Conservation (phyloP, 2,113 vertebrate genomes). For the Pimephales promelas region DNA sequence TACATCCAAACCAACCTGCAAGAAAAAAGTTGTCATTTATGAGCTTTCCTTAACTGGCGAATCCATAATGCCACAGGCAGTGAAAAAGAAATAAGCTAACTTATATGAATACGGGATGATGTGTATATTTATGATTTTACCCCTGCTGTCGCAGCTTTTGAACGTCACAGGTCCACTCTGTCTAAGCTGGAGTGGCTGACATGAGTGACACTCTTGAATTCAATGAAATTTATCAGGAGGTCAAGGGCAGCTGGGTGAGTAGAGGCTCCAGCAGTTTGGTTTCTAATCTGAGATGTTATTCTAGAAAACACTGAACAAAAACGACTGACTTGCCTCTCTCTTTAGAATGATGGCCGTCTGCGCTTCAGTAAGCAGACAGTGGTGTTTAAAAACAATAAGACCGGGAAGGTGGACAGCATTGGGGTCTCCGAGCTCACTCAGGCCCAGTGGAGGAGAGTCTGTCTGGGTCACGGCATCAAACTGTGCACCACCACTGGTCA, state of each 20-base stretch:
- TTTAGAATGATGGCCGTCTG: constrained; percentile 90
- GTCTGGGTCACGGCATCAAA: constrained; percentile 91
- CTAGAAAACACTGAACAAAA: not conserved
- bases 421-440: constrained; percentile 81
- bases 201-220: constrained; percentile 86
- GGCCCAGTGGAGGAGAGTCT: constrained; percentile 92
- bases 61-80: not conserved
- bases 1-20: not conserved
- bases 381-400: constrained; percentile 97
- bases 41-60: not conserved
- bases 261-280: not conserved
- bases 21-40: not conserved
- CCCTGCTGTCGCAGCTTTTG: not conserved
- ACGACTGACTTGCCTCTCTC: not conserved
- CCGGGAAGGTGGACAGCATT: constrained; percentile 95
- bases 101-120: not conserved
- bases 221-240: constrained; percentile 86
- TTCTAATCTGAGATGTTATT: not conserved
- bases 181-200: constrained; percentile 29
- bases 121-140: constrained; percentile 2
- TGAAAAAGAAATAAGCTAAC: not conserved
- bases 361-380: constrained; percentile 91
- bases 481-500: constrained; percentile 88
- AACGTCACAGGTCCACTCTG: constrained; percentile 16
- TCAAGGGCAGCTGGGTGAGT: constrained; percentile 86